Base-by-base conservation (phyloP, 35 echinoderm and acorn worm species). In the Chiridota heheva region DNA sequence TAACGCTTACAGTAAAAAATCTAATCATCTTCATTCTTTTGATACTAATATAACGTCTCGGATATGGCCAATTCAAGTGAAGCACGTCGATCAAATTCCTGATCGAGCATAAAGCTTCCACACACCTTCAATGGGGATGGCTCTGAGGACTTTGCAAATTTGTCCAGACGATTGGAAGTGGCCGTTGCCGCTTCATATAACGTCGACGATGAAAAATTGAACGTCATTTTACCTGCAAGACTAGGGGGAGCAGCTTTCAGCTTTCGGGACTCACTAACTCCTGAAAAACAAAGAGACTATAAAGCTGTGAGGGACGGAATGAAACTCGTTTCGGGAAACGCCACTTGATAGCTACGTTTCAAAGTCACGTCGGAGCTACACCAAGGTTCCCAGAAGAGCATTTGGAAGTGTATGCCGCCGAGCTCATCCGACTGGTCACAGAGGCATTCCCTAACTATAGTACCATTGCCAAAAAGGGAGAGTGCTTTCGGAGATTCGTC, bases 401-500 rank as follows among this genome's bases (percentile, higher is more conserved):
- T 28, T 36, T 88, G 36, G 37, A 88, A 39, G 86, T 82, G 0
- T 88, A 81, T 47, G 37, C 57, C 12, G 47, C 76, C 18, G 77
- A 81, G 5, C 34, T 90, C 13, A 2, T 13, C 2, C 36, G 62
- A 0, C 34, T 88, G 18, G 40, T 63, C 0, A 28, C 29, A 1
- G 40, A 70, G 2, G 86, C 78, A 12, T 88, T 81, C 37, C 76
- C 65, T 1, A 42, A 17, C 0, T 81, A 72, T 48, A 55, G 76
- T 51, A 16, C n/a, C 2, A 40, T 34, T 15, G 76, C 76, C 1
- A 57, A 44, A 0, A 67, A 88, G 1, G 77, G 65, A 15, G 86
- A 88, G 42, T 8, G 77, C 12, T 82, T 82, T n/a, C 5, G 76
- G 2, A 76, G 76, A 33, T 88, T 88, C 56, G n/a, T 71, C 12